phyloP scores from a whole-genome alignment of 2,797 vertebrate genomes.

The Gadopsis bispinosus region DNA sequence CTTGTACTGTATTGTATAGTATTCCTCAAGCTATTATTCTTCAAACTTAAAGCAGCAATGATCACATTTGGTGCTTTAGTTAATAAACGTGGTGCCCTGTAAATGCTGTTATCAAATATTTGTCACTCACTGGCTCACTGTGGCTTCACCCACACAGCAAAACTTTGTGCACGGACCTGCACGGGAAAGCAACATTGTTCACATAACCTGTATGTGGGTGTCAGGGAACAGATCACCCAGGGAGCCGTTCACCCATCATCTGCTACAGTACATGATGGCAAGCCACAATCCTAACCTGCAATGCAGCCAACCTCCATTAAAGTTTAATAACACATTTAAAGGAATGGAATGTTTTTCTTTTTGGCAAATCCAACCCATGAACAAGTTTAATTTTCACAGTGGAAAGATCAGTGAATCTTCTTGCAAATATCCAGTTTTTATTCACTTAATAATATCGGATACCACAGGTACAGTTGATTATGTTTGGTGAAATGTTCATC shows the following conservation, averaged over 20 bases:
- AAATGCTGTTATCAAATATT: conserved; percentile 30
- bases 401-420: background rate
- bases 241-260: conserved; percentile 70
- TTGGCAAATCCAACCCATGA: conserved; percentile 1
- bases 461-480: conserved; percentile 12
- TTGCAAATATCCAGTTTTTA: background rate
- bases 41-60: conserved; percentile 25
- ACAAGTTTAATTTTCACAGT: conserved; percentile 7
- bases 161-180: conserved; percentile 55
- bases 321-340: conserved; percentile 70
- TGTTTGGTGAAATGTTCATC: background rate
- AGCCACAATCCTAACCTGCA: conserved; percentile 74
- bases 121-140: conserved; percentile 52
- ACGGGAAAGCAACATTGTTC: conserved; percentile 58
- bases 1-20: background rate
- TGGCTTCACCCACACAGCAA: conserved; percentile 65
- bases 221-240: conserved; percentile 64
- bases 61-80: conserved; percentile 23
- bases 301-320: conserved; percentile 72
- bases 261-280: conserved; percentile 60
- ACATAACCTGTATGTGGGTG: conserved; percentile 73
- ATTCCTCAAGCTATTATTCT: background rate
- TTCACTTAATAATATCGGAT: background rate
- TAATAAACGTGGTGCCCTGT: conserved; percentile 8
- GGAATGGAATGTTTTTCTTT: conserved; percentile 26